phyloP scores from a whole-genome alignment of 2,113 vertebrate genomes.

The Entomyzon cyanotis region DNA sequence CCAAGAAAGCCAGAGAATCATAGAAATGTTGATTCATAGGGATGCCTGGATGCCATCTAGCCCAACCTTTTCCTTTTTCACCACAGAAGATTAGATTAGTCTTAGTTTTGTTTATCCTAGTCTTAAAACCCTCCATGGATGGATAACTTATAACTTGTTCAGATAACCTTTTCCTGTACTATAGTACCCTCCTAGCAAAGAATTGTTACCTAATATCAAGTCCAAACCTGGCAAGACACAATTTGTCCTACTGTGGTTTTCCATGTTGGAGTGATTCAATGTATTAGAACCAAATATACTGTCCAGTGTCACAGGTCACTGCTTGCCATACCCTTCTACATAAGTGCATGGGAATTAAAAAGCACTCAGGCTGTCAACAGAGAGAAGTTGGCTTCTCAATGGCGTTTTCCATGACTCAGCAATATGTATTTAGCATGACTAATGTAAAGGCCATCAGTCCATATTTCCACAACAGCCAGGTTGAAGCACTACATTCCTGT shows the following conservation, averaged over 20 bases:
- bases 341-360: not conserved
- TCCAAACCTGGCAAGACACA: not conserved
- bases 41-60: not conserved
- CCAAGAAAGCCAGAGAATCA: not conserved
- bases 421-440: not conserved
- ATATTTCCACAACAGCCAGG: not conserved
- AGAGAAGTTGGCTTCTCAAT: not conserved
- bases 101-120: not conserved
- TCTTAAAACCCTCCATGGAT: not conserved
- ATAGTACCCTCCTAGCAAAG: not conserved
- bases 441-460: not conserved
- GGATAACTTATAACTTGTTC: not conserved
- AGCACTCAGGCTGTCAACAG: not conserved
- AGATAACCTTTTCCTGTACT: not conserved
- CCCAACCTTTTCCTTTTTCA: not conserved
- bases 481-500: not conserved
- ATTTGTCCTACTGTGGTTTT: not conserved
- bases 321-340: not conserved
- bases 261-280: not conserved
- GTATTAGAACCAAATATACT: not conserved
- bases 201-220: not conserved
- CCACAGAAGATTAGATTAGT: not conserved
- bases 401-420: not conserved
- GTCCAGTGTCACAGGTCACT: fast-evolving
- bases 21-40: not conserved